Base-by-base conservation (phyloP, 2,888 invertebrate species). In the Drosophila sordidula region DNA sequence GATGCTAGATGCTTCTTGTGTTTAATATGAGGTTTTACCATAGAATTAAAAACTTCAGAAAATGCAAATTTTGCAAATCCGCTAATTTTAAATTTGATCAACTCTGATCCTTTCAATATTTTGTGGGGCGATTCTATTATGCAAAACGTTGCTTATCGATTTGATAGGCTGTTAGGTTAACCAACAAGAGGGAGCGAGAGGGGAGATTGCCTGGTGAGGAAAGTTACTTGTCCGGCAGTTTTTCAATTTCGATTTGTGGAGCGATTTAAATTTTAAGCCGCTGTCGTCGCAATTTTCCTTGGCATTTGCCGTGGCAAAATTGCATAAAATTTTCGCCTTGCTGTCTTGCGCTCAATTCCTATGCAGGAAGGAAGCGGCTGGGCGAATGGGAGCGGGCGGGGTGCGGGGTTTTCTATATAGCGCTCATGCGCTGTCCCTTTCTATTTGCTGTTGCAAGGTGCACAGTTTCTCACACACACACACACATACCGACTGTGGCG, bases 391-490 rank as follows among this genome's bases (percentile, higher is more conserved):
- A 6, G 22, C 6, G 2, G 38, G 26, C 22, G 55, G 26, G 16
- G 38, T 70, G 51, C 46, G 36, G 38, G 16, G 12, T 42, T 25
- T 58, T 32, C 38, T 16, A 29, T 29, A 29, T 1, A 29, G 29
- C 8, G 44, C 61, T 39, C 32, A 25, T 11, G 47, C 41, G 46
- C 70, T 64, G 51, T 61, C 64, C 49, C 69, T 42, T 55, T 69
- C 55, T 22, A 32, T 62, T 58, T 34, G 52, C 55, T 66, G 71
- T 62, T 58, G 71, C 87, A 86, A 88, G 85, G 87, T 86, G 85
- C 87, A 88, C 68, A 75, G 59, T 78, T 88, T 86, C 85, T 78
- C 85, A 86, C 75, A 83, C 61, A 59, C 44, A 18, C 11, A 18
- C 85, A 86, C 75, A 83, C 61, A 59, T 36, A 18, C 11, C 11